Evolutionary conservation across 1,140 invertebrate genomes (phyloP), one percentile per base, ranked within the genome.

Genomic region (Daktulosphaira vitifoliae): DNA sequence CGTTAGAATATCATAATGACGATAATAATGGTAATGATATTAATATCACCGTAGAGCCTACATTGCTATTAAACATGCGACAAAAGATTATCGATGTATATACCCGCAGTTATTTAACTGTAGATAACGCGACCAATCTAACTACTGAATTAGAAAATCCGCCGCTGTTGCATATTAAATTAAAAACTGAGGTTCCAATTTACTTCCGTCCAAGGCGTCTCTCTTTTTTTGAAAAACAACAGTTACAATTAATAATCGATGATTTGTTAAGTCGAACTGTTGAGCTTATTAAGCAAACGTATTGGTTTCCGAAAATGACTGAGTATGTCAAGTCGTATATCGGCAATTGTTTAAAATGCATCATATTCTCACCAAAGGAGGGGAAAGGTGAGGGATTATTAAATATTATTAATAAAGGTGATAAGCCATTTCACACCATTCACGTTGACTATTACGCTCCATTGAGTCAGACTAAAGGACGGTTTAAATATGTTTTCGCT

Each of bases 401-500:
- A 20, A 18, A 51, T 15, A 11, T 25, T 2, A 51, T 51, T 51
- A 11, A 18, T 18, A 51, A 51, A 51, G 49, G 49, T 6, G 6
- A 13, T 20, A 23, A 22, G 15, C 49, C 49, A 20, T 23, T 51
- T 18, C 18, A 51, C 5, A 51, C 49, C 3, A 13, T 51, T 4
- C 49, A 51, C 15, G 25, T 51, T 23, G 49, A 51, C 23, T 20
- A 51, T 51, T 18, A 20, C 15, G 49, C n/a, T 23, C 49, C 49
- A 51, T 22, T 51, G 5, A 25, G 13, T 20, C n/a, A 23, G 16
- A 33, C 53, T 0, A 11, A 23, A 42, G 29, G 37, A 2, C 18
- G 53, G 18, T 23, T 38, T 38, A 68, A 52, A 25, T 66, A 74
- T 49, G 67, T 75, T 37, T 66, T 73, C 3, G 67, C 68, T 18